Percentiles rank a stretch among this genome's conserved stretches.
These are phyloP conservation scores for Lochmaea capreae DNA, from an alignment of 2,888 invertebrate species.

Conservation along the genomic window DNA sequence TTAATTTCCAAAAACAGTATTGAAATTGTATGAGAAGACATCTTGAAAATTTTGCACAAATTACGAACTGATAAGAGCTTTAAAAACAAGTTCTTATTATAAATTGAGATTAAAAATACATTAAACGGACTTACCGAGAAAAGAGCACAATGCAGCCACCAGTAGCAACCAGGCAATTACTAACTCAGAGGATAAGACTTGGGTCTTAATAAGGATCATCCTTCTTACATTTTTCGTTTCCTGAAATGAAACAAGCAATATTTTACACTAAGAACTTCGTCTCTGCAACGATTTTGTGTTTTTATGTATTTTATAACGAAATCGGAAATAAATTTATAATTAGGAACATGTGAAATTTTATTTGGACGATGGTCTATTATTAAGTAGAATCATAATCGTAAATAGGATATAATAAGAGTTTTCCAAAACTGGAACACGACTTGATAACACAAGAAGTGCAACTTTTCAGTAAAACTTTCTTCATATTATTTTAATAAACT, in stretches of 20 bases:
- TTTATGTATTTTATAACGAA: neutral
- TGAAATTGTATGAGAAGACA: neutral
- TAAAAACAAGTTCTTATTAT: constrained; percentile 10
- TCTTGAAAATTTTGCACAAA: neutral
- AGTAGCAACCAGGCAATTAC: constrained; percentile 33
- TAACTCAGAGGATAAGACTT: constrained; percentile 33
- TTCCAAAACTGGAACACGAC: too few relatives aligned
- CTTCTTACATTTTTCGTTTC: constrained; percentile 43
- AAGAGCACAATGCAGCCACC: constrained; percentile 20
- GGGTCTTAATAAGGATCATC: constrained; percentile 41
- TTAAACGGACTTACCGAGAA: constrained; percentile 38
- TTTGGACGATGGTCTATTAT: too few relatives aligned
- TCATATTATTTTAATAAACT: too few relatives aligned
- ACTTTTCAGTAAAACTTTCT: too few relatives aligned
- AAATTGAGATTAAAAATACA: constrained; percentile 17
- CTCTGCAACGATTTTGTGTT: neutral
- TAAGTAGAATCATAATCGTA: too few relatives aligned
- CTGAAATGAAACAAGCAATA: constrained; percentile 39
- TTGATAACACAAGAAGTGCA: too few relatives aligned
- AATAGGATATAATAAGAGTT: too few relatives aligned
- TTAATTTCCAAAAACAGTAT: neutral
- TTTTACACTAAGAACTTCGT: constrained; percentile 21
- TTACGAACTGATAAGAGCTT: neutral
- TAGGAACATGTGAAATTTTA: neutral
- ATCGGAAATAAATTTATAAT: neutral